Base-by-base conservation (phyloP, 2,113 vertebrate genomes). In the Thryonomys swinderianus region DNA sequence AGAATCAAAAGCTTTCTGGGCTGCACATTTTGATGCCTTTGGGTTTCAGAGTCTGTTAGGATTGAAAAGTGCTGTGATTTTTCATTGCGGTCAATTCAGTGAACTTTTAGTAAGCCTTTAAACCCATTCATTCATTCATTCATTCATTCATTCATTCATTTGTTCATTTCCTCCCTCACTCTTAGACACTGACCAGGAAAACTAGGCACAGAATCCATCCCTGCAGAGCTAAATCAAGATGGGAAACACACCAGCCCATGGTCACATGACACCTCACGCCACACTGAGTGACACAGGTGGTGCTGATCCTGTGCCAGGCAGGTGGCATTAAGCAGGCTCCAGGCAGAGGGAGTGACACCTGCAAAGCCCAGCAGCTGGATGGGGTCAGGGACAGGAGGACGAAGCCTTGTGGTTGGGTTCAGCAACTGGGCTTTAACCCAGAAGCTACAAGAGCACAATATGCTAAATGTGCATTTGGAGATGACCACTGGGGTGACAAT, bases 81-180 rank as follows among this genome's bases (percentile, higher is more conserved):
- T 76, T 81, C n/a, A 79, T 17, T 61, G 48, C 91, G 16, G 88
- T 79, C 37, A 67, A 48, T 69, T 73, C 61, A 83, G 20, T 61
- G 83, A 66, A 78, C 25, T 80, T 96, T 96, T 90, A 62, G 34
- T 48, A 51, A 90, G 34, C 13, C n/a, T 34, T 32, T 71, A 83
- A 86, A 61, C 20, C 17, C 32, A 67, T 20, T 71, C 34, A 20
- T 61, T 53, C 34, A 74, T 66, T 78, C 17, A 51, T 21, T 55
- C 32, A 64, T 71, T 90, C 62, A 51, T 51, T 51, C 32, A 67
- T 20, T 71, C 34, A 20, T 61, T 53, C 34, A 74, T 66, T 78
- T 8, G 34, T 21, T 55, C 32, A 64, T 71, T 90, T n/a, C n/a
- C n/a, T n/a, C n/a, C n/a, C n/a, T n/a, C n/a, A 79, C 7, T n/a